phyloP scores from a whole-genome alignment of 2,888 invertebrate species.

The Brachyptera putata region DNA sequence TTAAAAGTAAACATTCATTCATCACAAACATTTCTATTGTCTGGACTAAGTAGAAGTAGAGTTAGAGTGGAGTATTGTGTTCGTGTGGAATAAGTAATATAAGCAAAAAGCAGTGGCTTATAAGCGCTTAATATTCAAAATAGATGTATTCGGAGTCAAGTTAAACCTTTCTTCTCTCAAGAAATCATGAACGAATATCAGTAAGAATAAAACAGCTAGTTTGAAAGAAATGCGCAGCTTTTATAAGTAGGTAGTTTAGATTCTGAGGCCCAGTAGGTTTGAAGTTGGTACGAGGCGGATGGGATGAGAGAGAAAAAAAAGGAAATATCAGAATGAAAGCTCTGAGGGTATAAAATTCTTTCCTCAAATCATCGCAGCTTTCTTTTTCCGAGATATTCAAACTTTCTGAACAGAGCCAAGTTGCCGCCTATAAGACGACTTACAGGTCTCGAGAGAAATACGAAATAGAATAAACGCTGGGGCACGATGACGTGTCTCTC shows the following conservation, averaged over 20 bases:
- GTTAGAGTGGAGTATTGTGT: too few species aligned
- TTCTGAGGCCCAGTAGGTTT: conserved; percentile 10
- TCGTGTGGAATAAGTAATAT: too few species aligned
- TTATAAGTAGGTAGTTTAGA: conserved; percentile 19
- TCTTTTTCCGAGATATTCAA: too few species aligned
- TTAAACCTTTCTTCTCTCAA: background rate
- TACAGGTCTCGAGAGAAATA: conserved; percentile 12
- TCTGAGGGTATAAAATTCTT: background rate
- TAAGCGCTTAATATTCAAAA: too few species aligned
- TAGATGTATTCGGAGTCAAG: too few species aligned
- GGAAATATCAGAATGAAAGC: background rate
- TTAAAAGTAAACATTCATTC: too few species aligned
- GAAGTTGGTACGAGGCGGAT: too few species aligned
- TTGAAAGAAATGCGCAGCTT: conserved; percentile 13
- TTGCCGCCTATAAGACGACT: too few species aligned
- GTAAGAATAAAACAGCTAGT: conserved; percentile 15
- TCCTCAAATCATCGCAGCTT: too few species aligned
- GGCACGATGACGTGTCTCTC: background rate
- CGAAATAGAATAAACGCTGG: background rate
- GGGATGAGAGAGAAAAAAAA: background rate
- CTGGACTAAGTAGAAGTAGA: too few species aligned
- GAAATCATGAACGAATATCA: background rate
- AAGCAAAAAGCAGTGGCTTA: too few species aligned
- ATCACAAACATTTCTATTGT: too few species aligned
- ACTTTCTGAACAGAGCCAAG: background rate